Evolutionary conservation across 2,888 invertebrate genomes (phyloP), one percentile per base, ranked within the genome.

Genomic region (Rhagonycha fulva): DNA sequence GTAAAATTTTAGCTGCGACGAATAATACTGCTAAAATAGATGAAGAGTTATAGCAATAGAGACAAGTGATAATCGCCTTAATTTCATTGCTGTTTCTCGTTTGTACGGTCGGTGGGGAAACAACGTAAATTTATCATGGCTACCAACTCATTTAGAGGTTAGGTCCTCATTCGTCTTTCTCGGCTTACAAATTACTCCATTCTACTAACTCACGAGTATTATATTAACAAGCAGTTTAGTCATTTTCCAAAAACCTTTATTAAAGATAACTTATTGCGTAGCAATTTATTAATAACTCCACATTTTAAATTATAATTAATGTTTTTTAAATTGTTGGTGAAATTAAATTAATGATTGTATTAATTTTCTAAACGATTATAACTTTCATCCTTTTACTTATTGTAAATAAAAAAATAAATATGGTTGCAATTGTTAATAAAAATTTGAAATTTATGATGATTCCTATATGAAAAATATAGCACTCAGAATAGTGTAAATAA

Each of bases 11-110:
- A 23, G 26, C 26, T 24, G n/a, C 19, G 9, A 26, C 19, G 66
- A 72, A 63, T 32, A 67, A 23, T 62, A 47, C 23, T 66, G 62
- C 19, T 75, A 78, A 84, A 85, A 87, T 82, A 85, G 86, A 87
- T 87, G 87, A 87, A 86, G 86, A 87, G 86, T 87, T 85, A 85
- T 86, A 86, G 83, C 83, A 82, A 78, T 81, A 82, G 82, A 85
- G 87, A 86, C 87, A 87, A 87, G 87, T 87, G 87, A 87, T 88
- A 87, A 88, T 88, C 87, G 85, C 83, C 80, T 84, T 88, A 88
- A 87, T 87, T 87, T 86, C 87, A 86, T 87, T 86, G 86, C 82
- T 79, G 81, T 82, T 83, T 81, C 84, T 82, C 83, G 83, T 82
- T 80, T 77, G 82, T 78, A 70, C 23, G 63, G 77, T 79, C 76